These are phyloP conservation scores for Poecilia wingei DNA, from an alignment of 2,797 vertebrate species.

Conservation along the genomic window DNA sequence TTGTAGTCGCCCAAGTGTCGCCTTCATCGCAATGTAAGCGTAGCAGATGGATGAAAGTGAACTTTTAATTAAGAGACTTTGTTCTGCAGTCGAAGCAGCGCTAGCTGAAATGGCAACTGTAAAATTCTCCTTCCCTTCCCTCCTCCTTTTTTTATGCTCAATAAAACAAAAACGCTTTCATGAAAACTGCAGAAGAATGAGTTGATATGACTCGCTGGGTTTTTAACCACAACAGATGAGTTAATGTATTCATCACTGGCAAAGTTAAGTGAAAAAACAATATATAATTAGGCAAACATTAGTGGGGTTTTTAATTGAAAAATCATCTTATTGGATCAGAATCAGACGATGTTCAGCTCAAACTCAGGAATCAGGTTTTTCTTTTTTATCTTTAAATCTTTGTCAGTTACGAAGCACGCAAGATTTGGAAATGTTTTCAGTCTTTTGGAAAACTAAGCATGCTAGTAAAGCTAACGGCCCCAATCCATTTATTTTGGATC, in stretches of 20 bases:
- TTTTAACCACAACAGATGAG: neutral
- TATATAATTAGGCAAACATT: neutral
- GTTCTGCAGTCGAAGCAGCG: slow-evolving; percentile 16
- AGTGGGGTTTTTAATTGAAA: neutral
- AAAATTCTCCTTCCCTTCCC: slow-evolving; percentile 1
- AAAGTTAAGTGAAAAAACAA: neutral
- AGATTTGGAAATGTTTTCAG: too few relatives aligned
- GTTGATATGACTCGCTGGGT: neutral
- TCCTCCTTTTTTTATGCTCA: neutral
- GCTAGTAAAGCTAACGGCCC: too few relatives aligned
- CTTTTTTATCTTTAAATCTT: too few relatives aligned
- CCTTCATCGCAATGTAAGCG: slow-evolving; percentile 7
- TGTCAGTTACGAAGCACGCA: too few relatives aligned
- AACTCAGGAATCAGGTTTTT: neutral
- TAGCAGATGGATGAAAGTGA: slow-evolving; percentile 23
- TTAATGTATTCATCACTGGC: neutral
- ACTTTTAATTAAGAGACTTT: slow-evolving; percentile 28
- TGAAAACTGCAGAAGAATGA: neutral
- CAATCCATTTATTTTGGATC: too few relatives aligned
- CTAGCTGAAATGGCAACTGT: slow-evolving; percentile 10
- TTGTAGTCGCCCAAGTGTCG: slow-evolving; percentile 30
- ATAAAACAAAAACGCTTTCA: neutral
- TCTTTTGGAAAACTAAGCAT: too few relatives aligned
- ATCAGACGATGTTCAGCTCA: neutral
- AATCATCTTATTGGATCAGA: neutral